Evolutionary conservation across 2,888 invertebrate genomes (phyloP).

Genomic region (Cheilosia scutellata): DNA sequence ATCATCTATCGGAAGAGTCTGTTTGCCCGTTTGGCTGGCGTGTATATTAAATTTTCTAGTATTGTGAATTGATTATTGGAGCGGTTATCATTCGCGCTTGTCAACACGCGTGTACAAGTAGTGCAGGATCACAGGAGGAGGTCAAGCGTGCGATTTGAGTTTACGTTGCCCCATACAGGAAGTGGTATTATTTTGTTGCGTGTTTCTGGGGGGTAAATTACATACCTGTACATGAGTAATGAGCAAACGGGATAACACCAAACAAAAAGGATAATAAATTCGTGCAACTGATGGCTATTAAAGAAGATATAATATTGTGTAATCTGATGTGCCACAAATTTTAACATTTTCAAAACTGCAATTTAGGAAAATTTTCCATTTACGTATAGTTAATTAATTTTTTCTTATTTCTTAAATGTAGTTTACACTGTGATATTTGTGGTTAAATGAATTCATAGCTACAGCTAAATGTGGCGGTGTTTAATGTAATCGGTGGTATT

Average conservation of each 20-base stretch:
- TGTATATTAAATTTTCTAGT: slow-evolving; percentile 68
- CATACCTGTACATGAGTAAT: background rate
- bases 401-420: slow-evolving; percentile 1
- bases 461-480: slow-evolving; percentile 11
- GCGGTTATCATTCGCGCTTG: slow-evolving; percentile 73
- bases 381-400: background rate
- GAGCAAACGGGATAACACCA: slow-evolving; percentile 17
- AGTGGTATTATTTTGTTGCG: slow-evolving; percentile 23
- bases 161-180: slow-evolving; percentile 35
- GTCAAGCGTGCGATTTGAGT: slow-evolving; percentile 44
- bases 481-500: slow-evolving; percentile 39
- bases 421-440: slow-evolving; percentile 64
- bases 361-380: slow-evolving; percentile 1
- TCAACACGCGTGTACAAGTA: slow-evolving; percentile 71
- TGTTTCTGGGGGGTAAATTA: slow-evolving; percentile 67
- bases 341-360: slow-evolving; percentile 50
- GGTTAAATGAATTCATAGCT: slow-evolving; percentile 43
- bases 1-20: slow-evolving; percentile 74
- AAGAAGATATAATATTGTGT: background rate
- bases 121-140: slow-evolving; percentile 66
- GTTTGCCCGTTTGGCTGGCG: slow-evolving; percentile 60
- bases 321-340: slow-evolving; percentile 21
- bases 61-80: slow-evolving; percentile 64
- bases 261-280: slow-evolving; percentile 44
- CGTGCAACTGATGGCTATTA: slow-evolving; percentile 6